Evolutionary conservation across 1,140 invertebrate species (phyloP), one percentile per base, ranked within the genome.

Genomic region (Eurosta solidaginis): DNA sequence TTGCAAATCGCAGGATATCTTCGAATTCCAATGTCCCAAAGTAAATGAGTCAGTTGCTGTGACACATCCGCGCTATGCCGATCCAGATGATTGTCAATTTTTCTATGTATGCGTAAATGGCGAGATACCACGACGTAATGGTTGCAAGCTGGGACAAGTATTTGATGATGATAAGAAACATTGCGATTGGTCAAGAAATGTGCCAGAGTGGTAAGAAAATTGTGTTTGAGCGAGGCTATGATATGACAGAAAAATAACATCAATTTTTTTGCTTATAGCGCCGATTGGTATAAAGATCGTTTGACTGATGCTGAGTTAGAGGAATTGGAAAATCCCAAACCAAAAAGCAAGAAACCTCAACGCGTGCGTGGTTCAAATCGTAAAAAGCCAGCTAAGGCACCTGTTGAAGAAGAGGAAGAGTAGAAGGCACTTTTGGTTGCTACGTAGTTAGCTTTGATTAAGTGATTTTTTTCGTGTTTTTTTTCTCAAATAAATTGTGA

Each of bases 71-170:
- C 90, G 96, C 0, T 96, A 96, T 83, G 91, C 95, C 1, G 95
- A 96, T 86, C 92, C 93, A n/a, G 94, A 95, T 49, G 95, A 97
- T 84, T 97, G 96, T 81, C 95, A 96, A 85, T 96, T 91, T 89
- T 97, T 97, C 89, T 97, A 96, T 87, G 95, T 97, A 1, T 97
- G 96, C 86, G 94, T 97, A 68, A 96, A 96, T 82, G 95, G 95
- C 1, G 92, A 94, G 82, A 91, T 92, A 22, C 95, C 96, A 0
- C 90, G 95, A 59, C 90, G 94, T 27, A 95, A 92, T 78, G 95
- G 96, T 1, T 97, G 96, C 89, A 95, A 95, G 85, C 89, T 94
- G 36, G 96, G 96, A n/a, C 95, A 95, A 84, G 96, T 95, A 9
- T 97, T 97, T 88, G 96, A 97, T 83, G 96, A 96, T 49, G 90